Evolutionary conservation across 2,797 vertebrate species (phyloP), one percentile per base, ranked within the genome.

Genomic region (Neomorphus geoffroyi): DNA sequence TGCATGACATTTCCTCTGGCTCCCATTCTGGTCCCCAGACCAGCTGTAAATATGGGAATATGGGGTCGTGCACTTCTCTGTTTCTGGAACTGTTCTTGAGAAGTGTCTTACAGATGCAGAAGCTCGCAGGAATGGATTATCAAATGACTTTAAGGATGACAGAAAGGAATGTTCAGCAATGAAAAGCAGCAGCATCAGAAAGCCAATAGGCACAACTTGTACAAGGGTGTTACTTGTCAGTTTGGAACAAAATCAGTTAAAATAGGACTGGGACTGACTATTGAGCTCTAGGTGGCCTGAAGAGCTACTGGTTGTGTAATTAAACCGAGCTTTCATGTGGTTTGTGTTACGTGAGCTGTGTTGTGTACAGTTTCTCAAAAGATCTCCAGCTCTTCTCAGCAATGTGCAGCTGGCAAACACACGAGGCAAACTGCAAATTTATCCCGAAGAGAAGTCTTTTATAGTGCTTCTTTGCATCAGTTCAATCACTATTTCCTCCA

Each of bases 401-500:
- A 53, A 26, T 0, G 4, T 26, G 16, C 33, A 46, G 10, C 45
- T 74, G 80, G 32, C 50, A 51, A 2, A 0, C 6, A 2, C 10
- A 50, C 0, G 6, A 83, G 24, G 51, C 61, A 80, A 86, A 27
- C 37, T 50, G 54, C 28, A 57, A 12, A 51, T 60, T 8, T 54
- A 8, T 51, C 28, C 75, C 67, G 13, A 7, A 64, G 14, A 75
- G 15, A 7, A 39, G 22, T 35, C 9, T 46, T 62, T 66, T 37
- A 13, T 11, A 53, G 23, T 66, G n/a, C 28, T 18, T 85, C 39
- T 64, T 17, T 48, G 26, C 22, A 33, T 56, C 30, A 26, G 17
- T 58, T 79, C 71, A 66, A 2, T 73, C 32, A 21, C 10, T 64
- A 0, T 48, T 80, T 62, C 70, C 60, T 84, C 56, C 27, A 70